A percentile compares a stretch with the other conserved stretches of the same genome.
Conservation (phyloP, 2,888 invertebrate genomes). For the Himalopsyche japonica region DNA sequence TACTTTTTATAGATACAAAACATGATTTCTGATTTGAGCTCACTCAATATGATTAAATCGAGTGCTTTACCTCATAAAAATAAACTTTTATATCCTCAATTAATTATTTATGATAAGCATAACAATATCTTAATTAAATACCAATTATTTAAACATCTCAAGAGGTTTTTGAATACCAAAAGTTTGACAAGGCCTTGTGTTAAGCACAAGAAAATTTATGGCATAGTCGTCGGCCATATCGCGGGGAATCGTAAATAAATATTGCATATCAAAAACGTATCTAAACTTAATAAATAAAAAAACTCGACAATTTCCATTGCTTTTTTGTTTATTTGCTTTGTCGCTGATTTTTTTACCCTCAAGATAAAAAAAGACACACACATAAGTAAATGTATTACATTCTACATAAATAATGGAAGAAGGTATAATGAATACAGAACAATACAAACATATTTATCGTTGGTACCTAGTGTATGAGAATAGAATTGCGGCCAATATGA, state of each 20-base stretch:
- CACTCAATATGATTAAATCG: too few relatives aligned
- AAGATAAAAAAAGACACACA: slow-evolving; percentile 9
- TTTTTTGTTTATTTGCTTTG: slow-evolving; percentile 24
- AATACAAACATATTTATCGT: too few relatives aligned
- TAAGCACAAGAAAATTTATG: slow-evolving; percentile 30
- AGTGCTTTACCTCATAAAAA: too few relatives aligned
- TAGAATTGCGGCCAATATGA: too few relatives aligned
- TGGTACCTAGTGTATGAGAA: too few relatives aligned
- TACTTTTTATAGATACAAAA: too few relatives aligned
- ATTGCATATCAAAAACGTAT: slow-evolving; percentile 40
- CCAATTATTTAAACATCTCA: too few relatives aligned
- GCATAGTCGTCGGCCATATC: slow-evolving; percentile 31
- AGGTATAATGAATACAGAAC: background rate
- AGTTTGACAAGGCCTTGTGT: background rate
- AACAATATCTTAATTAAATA: too few relatives aligned
- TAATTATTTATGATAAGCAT: too few relatives aligned
- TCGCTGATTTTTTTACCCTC: slow-evolving; percentile 22
- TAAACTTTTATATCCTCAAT: too few relatives aligned
- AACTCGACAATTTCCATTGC: slow-evolving; percentile 36
- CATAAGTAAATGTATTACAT: background rate
- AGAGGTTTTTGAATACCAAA: background rate
- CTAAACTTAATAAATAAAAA: slow-evolving; percentile 40
- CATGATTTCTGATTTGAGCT: too few relatives aligned
- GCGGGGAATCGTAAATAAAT: slow-evolving; percentile 37
- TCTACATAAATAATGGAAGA: background rate